Percentiles rank a stretch among this genome's conserved stretches.
Conservation (phyloP, 1,140 invertebrate species). For the Octopus bimaculoides region DNA sequence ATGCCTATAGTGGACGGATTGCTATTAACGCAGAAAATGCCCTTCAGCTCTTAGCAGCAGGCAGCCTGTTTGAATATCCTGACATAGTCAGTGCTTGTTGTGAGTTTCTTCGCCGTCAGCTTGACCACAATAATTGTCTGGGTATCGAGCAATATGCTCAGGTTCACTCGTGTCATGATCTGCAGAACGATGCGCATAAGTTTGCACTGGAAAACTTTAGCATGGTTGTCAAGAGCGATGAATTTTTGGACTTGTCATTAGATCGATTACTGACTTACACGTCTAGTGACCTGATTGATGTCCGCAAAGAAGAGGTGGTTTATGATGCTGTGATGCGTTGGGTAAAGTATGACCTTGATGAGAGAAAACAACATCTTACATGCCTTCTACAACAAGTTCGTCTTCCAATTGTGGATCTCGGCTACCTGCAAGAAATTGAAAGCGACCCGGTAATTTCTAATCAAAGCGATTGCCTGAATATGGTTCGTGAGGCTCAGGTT, state of each 20-base stretch:
- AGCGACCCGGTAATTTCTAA: conserved; percentile 41
- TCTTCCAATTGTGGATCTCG: conserved; percentile 43
- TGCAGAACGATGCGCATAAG: conserved; percentile 48
- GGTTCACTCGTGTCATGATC: conserved; percentile 49
- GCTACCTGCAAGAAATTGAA: conserved; percentile 41
- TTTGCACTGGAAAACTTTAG: conserved; percentile 56
- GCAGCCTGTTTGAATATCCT: conserved; percentile 57
- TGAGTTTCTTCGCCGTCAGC: conserved; percentile 53
- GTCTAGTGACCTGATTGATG: conserved; percentile 53
- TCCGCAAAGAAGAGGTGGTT: conserved; percentile 55
- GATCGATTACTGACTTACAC: conserved; percentile 49
- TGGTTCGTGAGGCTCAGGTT: conserved; percentile 46
- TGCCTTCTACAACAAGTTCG: conserved; percentile 50
- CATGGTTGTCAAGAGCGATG: conserved; percentile 50
- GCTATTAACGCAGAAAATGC: conserved; percentile 57
- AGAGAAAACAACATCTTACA: conserved; percentile 43
- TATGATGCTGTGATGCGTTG: conserved; percentile 56
- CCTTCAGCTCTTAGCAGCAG: conserved; percentile 57
- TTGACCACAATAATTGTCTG: conserved; percentile 58
- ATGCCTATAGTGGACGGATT: conserved; percentile 54
- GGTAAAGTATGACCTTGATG: conserved; percentile 53
- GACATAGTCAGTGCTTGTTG: conserved; percentile 54
- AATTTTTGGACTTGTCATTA: conserved; percentile 53
- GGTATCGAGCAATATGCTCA: conserved; percentile 56
- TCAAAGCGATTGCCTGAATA: conserved; percentile 42